A percentile compares a stretch with the other conserved stretches of the same genome.
phyloP scores from a whole-genome alignment of 2,113 vertebrate genomes.

The Clarias batrachus region DNA sequence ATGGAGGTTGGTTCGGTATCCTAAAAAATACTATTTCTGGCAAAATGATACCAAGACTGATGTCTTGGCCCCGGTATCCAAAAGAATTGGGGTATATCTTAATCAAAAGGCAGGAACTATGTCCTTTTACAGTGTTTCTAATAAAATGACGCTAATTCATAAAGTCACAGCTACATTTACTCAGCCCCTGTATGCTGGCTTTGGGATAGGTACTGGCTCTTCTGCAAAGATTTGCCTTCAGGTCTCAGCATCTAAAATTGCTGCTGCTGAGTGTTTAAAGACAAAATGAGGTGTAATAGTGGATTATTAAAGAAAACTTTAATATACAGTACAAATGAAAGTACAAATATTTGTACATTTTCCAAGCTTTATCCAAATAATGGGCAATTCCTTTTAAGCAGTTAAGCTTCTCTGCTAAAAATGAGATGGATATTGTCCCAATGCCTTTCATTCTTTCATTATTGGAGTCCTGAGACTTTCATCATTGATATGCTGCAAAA shows the following conservation, averaged over 20 bases:
- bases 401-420: not conserved
- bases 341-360: not conserved
- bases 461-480: not conserved
- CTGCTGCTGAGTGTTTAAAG: not conserved
- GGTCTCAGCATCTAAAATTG: not conserved
- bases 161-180: constrained; percentile 16
- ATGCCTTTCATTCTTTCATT: not conserved
- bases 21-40: constrained; percentile 68
- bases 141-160: constrained; percentile 49
- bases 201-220: constrained; percentile 20
- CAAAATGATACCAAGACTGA: constrained; percentile 56
- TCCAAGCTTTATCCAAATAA: not conserved
- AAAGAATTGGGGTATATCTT: constrained; percentile 72
- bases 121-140: constrained; percentile 73
- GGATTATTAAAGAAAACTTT: too few species aligned
- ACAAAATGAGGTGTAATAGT: constrained; percentile 2
- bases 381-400: not conserved
- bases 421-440: not conserved
- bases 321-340: not conserved
- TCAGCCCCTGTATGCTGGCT: constrained; percentile 39
- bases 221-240: constrained; percentile 36
- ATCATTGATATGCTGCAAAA: not conserved
- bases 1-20: constrained; percentile 67
- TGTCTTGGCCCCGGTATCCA: constrained; percentile 52
- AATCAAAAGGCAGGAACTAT: constrained; percentile 67